These are phyloP conservation scores for Uropsilus gracilis DNA, from an alignment of 2,113 vertebrate genomes.

Conservation along the genomic window DNA sequence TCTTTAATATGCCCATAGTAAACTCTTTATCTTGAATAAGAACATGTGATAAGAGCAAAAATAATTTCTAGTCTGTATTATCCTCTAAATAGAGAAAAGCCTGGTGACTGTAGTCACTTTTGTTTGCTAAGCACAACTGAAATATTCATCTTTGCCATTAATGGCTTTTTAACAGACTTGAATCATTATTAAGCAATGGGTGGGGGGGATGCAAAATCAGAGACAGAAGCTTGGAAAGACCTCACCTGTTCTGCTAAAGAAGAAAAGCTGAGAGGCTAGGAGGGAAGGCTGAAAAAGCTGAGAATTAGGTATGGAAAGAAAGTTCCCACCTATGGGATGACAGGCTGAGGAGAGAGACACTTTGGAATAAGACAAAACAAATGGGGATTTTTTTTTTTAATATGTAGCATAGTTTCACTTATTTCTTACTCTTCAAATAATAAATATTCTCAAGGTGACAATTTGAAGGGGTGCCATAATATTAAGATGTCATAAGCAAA, in stretches of 20 bases:
- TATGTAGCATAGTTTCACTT: neutral
- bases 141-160: slow-evolving; percentile 17
- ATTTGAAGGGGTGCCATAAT: neutral
- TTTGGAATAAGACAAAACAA: neutral
- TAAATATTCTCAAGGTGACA: neutral
- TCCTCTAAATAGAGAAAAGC: neutral
- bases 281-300: neutral
- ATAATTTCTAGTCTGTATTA: neutral
- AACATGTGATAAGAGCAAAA: slow-evolving; percentile 26
- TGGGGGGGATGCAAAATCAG: neutral
- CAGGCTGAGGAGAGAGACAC: neutral
- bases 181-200: neutral
- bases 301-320: neutral
- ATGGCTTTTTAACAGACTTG: slow-evolving; percentile 7
- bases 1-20: neutral
- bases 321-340: too few species aligned
- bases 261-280: neutral
- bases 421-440: neutral
- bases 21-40: slow-evolving; percentile 30
- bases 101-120: neutral
- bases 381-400: neutral
- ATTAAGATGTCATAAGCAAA: neutral
- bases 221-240: neutral
- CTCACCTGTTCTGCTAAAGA: neutral
- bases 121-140: slow-evolving; percentile 40